Base-by-base conservation (phyloP, 2,888 invertebrate species). In the Glomeris marginata region DNA sequence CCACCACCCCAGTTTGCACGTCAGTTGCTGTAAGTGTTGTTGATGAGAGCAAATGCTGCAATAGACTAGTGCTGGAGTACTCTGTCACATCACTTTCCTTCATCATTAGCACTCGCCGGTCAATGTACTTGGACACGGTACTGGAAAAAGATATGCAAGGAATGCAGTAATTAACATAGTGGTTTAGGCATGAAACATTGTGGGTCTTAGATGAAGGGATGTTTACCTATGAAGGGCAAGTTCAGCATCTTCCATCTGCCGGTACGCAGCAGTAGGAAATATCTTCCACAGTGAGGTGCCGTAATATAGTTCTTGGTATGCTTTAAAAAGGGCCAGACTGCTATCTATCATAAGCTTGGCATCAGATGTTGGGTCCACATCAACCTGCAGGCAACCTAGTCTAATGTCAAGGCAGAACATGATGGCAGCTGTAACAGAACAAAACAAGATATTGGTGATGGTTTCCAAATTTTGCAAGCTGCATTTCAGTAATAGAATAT, bases 321-420 rank as follows among this genome's bases (percentile, higher is more conserved):
- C 58, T 22, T 62, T 57, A 55, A 67, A 64, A 21, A 65, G 54
- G 10, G 56, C 52, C 28, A 58, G 51, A 2, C 63, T 61, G 1
- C 64, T 58, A n/a, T 55, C 36, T n/a, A 64, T 61, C 56, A 65
- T 62, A 3, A 49, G 44, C 10, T 54, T 41, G 4, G 63, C 62
- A 11, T 60, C 60, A 16, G 55, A 54, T 41, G 56, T 54, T 5
- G 51, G 36, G 0, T 52, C 42, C 0, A 58, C 43, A 21, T 56
- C 47, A 0, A 47, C 49, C 5, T 59, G 53, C 15, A 67, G 56
- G 40, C 63, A 62, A 5, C 64, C 64, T 4, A 67, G 52, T n/a
- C 66, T 56, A n/a, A 55, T 58, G 42, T 64, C 62, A 50, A 66
- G 59, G 49, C 66, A 66, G 36, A 67, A 58, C 34, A 59, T 57